phyloP scores from a whole-genome alignment of 2,113 vertebrate species.

The Deroptyus accipitrinus region DNA sequence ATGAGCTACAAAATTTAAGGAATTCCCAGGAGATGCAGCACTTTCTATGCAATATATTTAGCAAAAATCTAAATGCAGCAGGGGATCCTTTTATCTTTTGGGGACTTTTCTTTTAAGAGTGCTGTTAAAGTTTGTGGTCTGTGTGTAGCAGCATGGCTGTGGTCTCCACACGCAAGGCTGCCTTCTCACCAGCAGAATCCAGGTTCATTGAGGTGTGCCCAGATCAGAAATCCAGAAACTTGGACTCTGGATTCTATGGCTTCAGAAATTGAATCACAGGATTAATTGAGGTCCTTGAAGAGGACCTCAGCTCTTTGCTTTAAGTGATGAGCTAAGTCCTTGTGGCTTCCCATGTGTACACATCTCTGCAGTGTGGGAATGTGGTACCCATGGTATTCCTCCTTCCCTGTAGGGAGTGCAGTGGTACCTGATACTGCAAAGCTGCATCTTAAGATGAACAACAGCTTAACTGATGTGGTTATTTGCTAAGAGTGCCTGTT shows the following conservation, averaged over 20 bases:
- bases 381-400: not conserved
- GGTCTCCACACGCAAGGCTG: not conserved
- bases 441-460: not conserved
- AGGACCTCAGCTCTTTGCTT: not conserved
- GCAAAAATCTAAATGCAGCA: not conserved
- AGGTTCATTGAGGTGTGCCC: not conserved
- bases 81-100: not conserved
- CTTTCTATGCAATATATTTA: not conserved
- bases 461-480: not conserved
- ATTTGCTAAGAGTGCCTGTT: not conserved
- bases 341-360: too few species aligned
- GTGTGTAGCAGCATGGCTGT: not conserved
- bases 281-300: not conserved
- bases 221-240: not conserved
- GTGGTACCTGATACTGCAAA: not conserved
- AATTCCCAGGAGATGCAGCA: not conserved
- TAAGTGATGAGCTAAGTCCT: not conserved
- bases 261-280: not conserved
- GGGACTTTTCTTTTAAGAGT: not conserved
- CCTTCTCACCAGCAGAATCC: not conserved
- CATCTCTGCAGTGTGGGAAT: not conserved
- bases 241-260: not conserved
- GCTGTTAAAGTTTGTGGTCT: not conserved
- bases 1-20: not conserved
- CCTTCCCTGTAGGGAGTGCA: not conserved